These are phyloP conservation scores for Bombus polaris DNA, from an alignment of 1,140 invertebrate genomes.

Conservation along the genomic window DNA sequence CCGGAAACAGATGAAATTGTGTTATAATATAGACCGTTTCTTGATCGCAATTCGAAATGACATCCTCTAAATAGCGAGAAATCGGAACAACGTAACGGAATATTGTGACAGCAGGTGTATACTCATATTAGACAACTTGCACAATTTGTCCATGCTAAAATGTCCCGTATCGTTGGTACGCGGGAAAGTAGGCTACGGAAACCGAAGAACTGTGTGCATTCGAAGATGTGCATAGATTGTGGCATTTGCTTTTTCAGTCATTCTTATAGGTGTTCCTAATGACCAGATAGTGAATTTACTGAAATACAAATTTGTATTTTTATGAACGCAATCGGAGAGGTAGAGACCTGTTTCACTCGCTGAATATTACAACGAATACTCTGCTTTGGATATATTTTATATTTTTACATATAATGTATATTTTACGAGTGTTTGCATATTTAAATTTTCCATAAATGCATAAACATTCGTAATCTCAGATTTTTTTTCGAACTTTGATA, in stretches of 20 bases:
- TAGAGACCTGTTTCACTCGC: neutral
- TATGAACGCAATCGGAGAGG: neutral
- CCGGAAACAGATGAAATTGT: neutral
- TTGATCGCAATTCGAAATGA: neutral
- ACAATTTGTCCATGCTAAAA: constrained; percentile 16
- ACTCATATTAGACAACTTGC: neutral
- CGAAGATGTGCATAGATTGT: neutral
- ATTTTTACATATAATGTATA: neutral
- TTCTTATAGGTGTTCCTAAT: no score
- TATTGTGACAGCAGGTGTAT: neutral
- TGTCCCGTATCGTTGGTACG: constrained; percentile 10
- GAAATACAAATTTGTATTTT: neutral
- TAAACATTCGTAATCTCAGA: neutral
- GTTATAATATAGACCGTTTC: neutral
- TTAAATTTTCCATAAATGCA: neutral
- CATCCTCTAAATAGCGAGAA: constrained; percentile 12
- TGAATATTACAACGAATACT: neutral
- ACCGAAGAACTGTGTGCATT: neutral
- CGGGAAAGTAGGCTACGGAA: constrained; percentile 34
- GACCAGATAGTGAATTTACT: neutral
- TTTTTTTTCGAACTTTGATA: neutral
- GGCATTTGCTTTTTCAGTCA: neutral
- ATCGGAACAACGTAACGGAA: constrained; percentile 26
- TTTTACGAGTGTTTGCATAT: neutral
- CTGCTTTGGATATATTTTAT: neutral